phyloP scores from a whole-genome alignment of 2,113 vertebrate species.

The Otocyon megalotis region DNA sequence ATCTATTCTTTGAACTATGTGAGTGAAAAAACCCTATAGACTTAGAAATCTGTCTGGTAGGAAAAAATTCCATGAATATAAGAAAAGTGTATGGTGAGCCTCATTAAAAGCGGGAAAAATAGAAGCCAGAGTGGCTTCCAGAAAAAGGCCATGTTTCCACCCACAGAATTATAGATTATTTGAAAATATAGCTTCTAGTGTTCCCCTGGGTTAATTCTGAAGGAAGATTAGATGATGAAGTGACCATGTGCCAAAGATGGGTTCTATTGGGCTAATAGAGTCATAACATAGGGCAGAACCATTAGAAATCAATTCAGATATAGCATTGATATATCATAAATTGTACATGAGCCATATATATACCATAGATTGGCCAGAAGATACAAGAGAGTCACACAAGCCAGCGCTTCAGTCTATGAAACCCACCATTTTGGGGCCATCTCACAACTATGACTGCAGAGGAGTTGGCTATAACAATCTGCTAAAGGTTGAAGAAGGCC shows the following conservation, averaged over 20 bases:
- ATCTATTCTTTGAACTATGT: not conserved
- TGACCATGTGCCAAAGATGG: not conserved
- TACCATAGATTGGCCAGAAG: not conserved
- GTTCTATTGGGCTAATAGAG: not conserved
- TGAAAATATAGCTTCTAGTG: not conserved
- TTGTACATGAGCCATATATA: not conserved
- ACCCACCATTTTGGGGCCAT: not conserved
- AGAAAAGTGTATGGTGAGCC: not conserved
- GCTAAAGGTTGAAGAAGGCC: not conserved
- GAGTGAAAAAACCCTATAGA: not conserved
- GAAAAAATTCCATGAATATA: not conserved
- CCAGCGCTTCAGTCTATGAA: not conserved
- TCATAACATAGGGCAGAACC: not conserved
- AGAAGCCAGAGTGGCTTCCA: not conserved
- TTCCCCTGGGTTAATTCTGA: not conserved
- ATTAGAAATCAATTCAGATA: not conserved
- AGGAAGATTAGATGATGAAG: not conserved
- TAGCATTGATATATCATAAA: not conserved
- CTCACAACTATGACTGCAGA: not conserved
- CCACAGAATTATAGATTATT: not conserved
- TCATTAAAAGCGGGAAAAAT: not conserved
- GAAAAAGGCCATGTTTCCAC: not conserved
- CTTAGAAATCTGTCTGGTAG: not conserved
- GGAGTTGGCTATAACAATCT: not conserved
- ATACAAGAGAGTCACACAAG: not conserved